Base-by-base conservation (phyloP, 2,888 invertebrate genomes). In the Bombyx huttoni region DNA sequence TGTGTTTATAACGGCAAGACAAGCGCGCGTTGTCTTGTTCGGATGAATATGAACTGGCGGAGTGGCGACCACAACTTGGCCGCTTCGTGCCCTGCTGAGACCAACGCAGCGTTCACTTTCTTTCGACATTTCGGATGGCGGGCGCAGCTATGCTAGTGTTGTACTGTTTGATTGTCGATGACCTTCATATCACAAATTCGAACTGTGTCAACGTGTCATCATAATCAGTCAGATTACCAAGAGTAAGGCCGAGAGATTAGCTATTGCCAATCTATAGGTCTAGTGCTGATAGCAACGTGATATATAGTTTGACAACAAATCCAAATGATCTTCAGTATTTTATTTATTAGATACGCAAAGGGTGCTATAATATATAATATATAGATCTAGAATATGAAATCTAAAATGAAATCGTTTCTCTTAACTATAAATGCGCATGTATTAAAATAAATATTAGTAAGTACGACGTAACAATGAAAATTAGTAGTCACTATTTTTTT, bases 81-180 rank as follows among this genome's bases (percentile, higher is more conserved):
- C 54, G 54, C 53, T 54, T 55, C 55, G 60, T 51, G 54, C 53
- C 40, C 40, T 56, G 59, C 58, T 58, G 60, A 59, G 58, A 54
- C 52, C 67, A 72, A 75, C 82, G 78, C 24, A 77, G 75, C 82
- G 78, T 77, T 84, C 84, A 85, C 86, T 86, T 86, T 86, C 86
- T 86, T 86, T 86, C 85, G 81, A 80, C 85, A 86, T 80, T 75
- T 75, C 66, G 57, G 64, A 65, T 54, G 62, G 54, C 57, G 81
- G n/a, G 75, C 82, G 83, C 78, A 81, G 82, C 73, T 59, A 49
- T 45, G 50, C 53, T 66, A 65, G 65, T 63, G 65, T 50, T 60
- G 67, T 65, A 40, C 55, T 34, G 46, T 53, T 52, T 46, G 13
- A 50, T 52, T 52, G 46, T 46, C 34, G 40, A 33, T 50, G 50